Evolutionary conservation across 1,140 invertebrate genomes (phyloP).

Genomic region (Lycorma delicatula): DNA sequence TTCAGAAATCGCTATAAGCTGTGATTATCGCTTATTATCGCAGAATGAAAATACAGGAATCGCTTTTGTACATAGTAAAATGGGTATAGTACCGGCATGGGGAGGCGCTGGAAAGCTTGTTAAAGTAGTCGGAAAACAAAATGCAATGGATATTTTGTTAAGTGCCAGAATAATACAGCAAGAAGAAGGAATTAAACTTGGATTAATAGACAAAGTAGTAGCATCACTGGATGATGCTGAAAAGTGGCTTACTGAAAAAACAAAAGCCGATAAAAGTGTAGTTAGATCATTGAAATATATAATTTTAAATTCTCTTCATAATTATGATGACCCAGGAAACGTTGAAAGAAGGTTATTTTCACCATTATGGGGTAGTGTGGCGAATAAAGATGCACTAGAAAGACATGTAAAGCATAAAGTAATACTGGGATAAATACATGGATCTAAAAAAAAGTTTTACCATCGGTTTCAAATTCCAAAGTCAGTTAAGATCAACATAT

Average conservation of each 20-base stretch:
- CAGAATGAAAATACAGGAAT: conserved; percentile 34
- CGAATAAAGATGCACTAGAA: conserved; percentile 36
- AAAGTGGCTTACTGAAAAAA: conserved; percentile 35
- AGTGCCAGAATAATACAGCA: conserved; percentile 37
- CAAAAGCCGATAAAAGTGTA: conserved; percentile 30
- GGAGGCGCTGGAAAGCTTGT: conserved; percentile 44
- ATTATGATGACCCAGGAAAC: conserved; percentile 28
- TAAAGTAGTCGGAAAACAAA: conserved; percentile 38
- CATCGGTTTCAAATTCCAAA: no score
- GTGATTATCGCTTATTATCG: conserved; percentile 47
- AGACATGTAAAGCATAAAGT: conserved; percentile 35
- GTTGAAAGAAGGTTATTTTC: conserved; percentile 40
- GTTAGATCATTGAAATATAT: conserved; percentile 38
- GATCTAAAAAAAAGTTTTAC: no score
- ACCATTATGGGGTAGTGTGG: conserved; percentile 41
- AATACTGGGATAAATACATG: no score
- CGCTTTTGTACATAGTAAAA: conserved; percentile 48
- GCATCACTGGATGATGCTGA: conserved; percentile 26
- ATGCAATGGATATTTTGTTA: conserved; percentile 41
- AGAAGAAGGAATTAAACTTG: conserved; percentile 36
- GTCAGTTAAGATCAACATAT: no score
- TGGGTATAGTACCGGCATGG: conserved; percentile 51
- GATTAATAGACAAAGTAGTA: conserved; percentile 36
- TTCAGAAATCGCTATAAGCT: conserved; percentile 47
- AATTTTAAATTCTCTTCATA: background rate